These are phyloP conservation scores for Clarias magur DNA, from an alignment of 2,113 vertebrate genomes.

Conservation along the genomic window DNA sequence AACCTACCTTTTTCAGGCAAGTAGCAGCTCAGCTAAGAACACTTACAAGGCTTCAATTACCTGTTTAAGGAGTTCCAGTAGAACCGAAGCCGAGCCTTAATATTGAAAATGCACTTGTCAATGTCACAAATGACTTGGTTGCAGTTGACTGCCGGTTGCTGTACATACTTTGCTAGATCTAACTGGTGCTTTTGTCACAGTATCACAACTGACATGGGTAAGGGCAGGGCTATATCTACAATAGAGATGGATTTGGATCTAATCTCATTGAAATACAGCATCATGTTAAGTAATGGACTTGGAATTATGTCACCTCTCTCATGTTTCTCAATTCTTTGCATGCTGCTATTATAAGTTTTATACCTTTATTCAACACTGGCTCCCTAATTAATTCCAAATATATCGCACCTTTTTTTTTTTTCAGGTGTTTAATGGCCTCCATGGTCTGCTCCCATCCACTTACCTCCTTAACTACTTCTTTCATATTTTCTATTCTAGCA, in stretches of 20 bases:
- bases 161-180: neutral
- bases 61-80: neutral
- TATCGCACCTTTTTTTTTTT: neutral
- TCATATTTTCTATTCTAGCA: neutral
- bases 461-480: neutral
- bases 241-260: neutral
- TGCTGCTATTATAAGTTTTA: neutral
- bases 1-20: neutral
- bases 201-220: neutral
- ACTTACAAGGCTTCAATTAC: neutral
- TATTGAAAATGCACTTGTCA: neutral
- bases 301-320: neutral
- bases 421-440: neutral
- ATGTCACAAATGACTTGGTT: neutral
- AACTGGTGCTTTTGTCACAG: neutral
- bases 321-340: neutral
- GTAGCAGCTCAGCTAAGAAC: neutral
- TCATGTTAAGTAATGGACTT: neutral
- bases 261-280: neutral
- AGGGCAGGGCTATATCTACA: too few relatives aligned
- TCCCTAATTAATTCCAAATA: neutral
- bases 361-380: neutral
- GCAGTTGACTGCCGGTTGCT: neutral
- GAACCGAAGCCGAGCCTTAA: too few relatives aligned
- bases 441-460: neutral